Evolutionary conservation across 2,797 vertebrate genomes (phyloP).

Genomic region (Premnoplex brunnescens): DNA sequence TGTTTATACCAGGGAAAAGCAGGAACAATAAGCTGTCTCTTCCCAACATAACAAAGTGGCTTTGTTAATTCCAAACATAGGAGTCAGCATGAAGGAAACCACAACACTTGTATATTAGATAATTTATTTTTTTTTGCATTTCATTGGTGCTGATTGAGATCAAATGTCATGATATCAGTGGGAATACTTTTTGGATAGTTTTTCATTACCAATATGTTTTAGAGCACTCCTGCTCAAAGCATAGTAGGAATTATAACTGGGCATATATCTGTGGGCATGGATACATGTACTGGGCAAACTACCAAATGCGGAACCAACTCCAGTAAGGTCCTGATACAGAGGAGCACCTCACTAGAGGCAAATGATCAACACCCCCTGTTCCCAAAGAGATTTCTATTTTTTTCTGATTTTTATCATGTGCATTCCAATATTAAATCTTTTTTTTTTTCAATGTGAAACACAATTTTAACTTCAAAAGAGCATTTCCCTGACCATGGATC

Average conservation of each 20-base stretch:
- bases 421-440: neutral
- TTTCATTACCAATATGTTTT: neutral
- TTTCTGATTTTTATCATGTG: neutral
- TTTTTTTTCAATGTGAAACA: neutral
- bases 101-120: neutral
- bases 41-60: neutral
- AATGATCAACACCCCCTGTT: accelerated
- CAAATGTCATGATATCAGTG: accelerated
- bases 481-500: neutral
- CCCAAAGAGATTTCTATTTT: neutral
- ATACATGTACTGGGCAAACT: neutral
- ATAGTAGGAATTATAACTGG: neutral
- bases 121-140: neutral
- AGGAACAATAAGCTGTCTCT: neutral
- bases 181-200: neutral
- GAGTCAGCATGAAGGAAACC: neutral
- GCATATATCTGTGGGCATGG: neutral
- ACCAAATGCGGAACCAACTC: neutral
- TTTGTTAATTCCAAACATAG: neutral
- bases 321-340: neutral
- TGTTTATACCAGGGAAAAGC: neutral
- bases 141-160: neutral
- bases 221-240: neutral
- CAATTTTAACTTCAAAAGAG: neutral
- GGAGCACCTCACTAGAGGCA: neutral